Base-by-base conservation (phyloP, 2,797 vertebrate genomes). In the Parauchenoglanis punctatus region DNA sequence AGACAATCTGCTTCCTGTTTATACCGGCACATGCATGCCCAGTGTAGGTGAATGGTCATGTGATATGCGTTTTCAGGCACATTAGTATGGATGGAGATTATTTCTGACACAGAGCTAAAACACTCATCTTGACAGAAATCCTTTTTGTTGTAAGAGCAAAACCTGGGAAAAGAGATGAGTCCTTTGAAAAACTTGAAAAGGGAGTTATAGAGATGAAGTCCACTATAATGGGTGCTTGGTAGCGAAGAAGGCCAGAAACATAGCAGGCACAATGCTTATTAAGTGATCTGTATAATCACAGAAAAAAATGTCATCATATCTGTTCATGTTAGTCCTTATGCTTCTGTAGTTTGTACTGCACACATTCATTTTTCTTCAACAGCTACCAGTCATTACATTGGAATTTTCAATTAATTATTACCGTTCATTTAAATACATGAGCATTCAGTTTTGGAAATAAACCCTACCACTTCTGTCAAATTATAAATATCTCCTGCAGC, bases 401-500 rank as follows among this genome's bases (percentile, higher is more conserved):
- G 40, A 40, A 58, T 11, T 28, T 35, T 80, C 10, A 58, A 58
- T 58, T 58, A 44, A 44, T 81, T 17, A 81, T 63, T 63, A 28
- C 4, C 2, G 1, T 40, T 81, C 2, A 63, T 17, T 44, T 63
- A 54, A 46, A 44, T 59, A 61, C 40, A 59, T 4, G 25, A 17
- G 4, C 49, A 77, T 54, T 77, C 31, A 13, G 28, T 81, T 76
- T 31, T 31, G 49, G 49, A 56, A 77, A 70, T 40, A 72, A 83
- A 61, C 70, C 46, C 13, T 86, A 31, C 40, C 72, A 65, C 52
- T 59, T 31, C 56, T 82, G 65, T 83, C 8, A 40, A 23, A 58
- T 85, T 81, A 81, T 85, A 87, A 87, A 83, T 58, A 56, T 81
- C 46, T n/a, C 63, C 18, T 65, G 68, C 68, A 85, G 83, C 46